phyloP scores from a whole-genome alignment of 1,140 invertebrate species.

The Amyelois transitella region DNA sequence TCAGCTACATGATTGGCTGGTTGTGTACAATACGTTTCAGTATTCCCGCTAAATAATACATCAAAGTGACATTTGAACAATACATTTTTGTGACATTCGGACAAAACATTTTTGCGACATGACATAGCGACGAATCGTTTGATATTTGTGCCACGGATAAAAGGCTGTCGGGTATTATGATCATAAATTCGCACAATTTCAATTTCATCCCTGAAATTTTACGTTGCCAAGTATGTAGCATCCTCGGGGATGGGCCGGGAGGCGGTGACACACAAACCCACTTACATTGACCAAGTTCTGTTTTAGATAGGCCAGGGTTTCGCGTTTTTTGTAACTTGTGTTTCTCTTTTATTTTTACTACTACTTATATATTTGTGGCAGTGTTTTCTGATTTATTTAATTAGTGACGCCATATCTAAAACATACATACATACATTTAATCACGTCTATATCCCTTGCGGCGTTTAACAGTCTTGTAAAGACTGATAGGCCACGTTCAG shows the following conservation, averaged over 20 bases:
- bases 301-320: background rate
- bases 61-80: background rate
- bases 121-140: background rate
- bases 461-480: too few species aligned
- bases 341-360: too few species aligned
- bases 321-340: background rate
- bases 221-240: background rate
- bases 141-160: background rate
- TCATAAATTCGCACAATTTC: background rate
- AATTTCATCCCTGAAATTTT: too few species aligned
- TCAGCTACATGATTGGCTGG: too few species aligned
- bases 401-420: too few species aligned
- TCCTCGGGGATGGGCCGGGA: background rate
- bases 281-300: background rate
- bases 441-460: too few species aligned
- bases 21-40: background rate
- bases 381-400: too few species aligned
- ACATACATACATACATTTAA: too few species aligned
- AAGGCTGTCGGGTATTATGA: background rate
- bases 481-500: too few species aligned
- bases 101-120: background rate
- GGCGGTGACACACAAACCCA: background rate
- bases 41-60: background rate
- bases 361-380: too few species aligned
- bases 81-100: background rate